These are phyloP conservation scores for Meteorus colon DNA, from an alignment of 2,888 invertebrate genomes.

Conservation along the genomic window DNA sequence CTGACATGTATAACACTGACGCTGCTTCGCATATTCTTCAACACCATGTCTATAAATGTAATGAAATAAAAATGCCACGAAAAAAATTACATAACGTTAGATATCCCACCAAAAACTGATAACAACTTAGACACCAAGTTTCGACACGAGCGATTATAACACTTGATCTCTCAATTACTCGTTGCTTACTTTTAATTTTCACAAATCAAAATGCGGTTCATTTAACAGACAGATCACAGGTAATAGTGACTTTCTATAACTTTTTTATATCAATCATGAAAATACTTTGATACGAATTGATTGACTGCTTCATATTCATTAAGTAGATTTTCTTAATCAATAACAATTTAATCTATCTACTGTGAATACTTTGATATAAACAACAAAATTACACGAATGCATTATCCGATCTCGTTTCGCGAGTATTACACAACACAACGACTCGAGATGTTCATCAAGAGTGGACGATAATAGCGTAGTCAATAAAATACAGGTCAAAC, in stretches of 20 bases:
- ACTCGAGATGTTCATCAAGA: neutral
- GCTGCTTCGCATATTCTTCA: slow-evolving; percentile 11
- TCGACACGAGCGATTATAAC: neutral
- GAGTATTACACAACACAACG: neutral
- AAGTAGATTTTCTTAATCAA: no score
- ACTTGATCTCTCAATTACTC: neutral
- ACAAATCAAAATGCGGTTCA: neutral
- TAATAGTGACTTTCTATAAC: neutral
- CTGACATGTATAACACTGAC: slow-evolving; percentile 34
- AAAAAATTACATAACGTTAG: neutral
- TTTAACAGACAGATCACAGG: neutral
- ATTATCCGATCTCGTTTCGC: neutral
- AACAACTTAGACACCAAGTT: neutral
- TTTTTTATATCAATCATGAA: neutral
- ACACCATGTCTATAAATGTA: neutral
- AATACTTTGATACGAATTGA: neutral
- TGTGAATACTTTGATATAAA: no score
- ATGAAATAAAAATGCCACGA: neutral
- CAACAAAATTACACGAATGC: no score
- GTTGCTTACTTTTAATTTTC: neutral
- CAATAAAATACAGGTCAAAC: slow-evolving; percentile 65
- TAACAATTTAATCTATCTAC: no score
- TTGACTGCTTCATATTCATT: neutral
- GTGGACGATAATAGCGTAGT: slow-evolving; percentile 10
- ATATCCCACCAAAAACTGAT: neutral